phyloP scores from a whole-genome alignment of 2,888 invertebrate species.

The Entomobrya multifasciata region DNA sequence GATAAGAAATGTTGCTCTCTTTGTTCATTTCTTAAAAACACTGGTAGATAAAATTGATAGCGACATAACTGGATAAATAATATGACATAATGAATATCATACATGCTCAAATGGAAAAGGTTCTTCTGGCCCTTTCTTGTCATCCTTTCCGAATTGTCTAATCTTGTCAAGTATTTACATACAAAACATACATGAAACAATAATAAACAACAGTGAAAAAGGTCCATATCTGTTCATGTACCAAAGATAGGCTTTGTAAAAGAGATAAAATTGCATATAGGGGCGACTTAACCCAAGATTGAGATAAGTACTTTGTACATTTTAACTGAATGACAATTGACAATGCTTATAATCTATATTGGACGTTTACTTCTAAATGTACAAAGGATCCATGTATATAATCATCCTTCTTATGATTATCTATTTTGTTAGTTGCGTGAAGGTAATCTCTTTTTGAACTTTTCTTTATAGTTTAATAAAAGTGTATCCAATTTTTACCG shows the following conservation, averaged over 20 bases:
- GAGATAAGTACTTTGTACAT: neutral
- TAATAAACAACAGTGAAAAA: neutral
- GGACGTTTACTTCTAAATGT: no score
- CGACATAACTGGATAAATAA: slow-evolving; percentile 1
- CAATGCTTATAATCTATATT: no score
- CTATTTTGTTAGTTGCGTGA: neutral
- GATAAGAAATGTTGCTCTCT: slow-evolving; percentile 18
- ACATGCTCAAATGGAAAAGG: neutral
- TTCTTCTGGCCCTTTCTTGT: neutral
- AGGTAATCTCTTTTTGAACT: neutral
- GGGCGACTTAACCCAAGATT: neutral
- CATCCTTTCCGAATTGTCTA: slow-evolving; percentile 6
- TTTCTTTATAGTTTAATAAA: no score
- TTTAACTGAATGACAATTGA: neutral
- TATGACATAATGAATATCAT: neutral
- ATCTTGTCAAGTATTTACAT: slow-evolving; percentile 63
- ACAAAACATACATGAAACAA: slow-evolving; percentile 32
- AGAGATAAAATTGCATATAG: neutral
- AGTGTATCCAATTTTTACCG: slow-evolving; percentile 42
- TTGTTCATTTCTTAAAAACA: slow-evolving; percentile 25
- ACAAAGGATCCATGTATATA: no score
- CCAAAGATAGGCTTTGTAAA: neutral
- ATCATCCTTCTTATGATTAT: no score
- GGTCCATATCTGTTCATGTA: neutral
- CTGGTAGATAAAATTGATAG: slow-evolving; percentile 5